Percentiles rank a stretch among this genome's conserved stretches.
Evolutionary conservation across 2,113 vertebrate genomes (phyloP).

Genomic region (Riparia riparia): DNA sequence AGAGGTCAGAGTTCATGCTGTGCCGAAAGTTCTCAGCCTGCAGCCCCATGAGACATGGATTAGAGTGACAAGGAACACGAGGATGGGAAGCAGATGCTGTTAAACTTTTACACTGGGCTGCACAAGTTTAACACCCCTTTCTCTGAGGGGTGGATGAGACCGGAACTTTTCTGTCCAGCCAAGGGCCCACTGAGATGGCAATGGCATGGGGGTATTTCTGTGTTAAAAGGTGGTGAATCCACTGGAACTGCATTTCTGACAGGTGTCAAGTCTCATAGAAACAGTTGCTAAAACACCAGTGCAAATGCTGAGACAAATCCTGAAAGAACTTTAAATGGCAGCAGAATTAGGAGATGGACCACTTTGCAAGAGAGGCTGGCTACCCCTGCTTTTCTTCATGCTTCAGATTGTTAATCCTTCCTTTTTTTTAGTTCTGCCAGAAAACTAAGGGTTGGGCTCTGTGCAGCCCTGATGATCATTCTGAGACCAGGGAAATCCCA

Average conservation of each 20-base stretch:
- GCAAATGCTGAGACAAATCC: not conserved
- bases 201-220: not conserved
- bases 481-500: fast-evolving
- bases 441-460: not conserved
- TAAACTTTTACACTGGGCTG: not conserved
- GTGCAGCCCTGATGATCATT: not conserved
- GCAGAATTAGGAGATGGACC: not conserved
- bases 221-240: not conserved
- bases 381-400: not conserved
- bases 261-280: not conserved
- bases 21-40: not conserved
- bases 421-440: not conserved
- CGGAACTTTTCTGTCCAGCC: not conserved
- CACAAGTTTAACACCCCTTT: not conserved
- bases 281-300: not conserved
- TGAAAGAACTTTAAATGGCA: not conserved
- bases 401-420: not conserved
- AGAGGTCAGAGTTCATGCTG: not conserved
- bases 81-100: not conserved
- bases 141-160: not conserved
- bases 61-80: not conserved
- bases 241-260: not conserved
- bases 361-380: not conserved
- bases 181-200: not conserved
- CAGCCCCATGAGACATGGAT: fast-evolving